A percentile compares a stretch with the other conserved stretches of the same genome.
phyloP scores from a whole-genome alignment of 2,113 vertebrate genomes.

The Elgaria multicarinata region DNA sequence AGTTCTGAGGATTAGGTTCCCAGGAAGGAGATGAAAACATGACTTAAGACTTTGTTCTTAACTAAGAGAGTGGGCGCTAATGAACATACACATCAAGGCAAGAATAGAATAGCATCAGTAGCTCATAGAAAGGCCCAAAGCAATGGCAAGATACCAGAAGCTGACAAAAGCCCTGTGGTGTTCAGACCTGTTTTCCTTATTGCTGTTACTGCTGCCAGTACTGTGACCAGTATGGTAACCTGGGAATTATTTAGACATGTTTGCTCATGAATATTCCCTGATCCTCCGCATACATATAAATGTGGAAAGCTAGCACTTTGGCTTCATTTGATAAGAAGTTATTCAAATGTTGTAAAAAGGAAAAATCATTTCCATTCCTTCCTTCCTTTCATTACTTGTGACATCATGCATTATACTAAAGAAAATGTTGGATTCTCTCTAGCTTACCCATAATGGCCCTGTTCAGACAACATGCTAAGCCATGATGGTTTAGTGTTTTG shows the following conservation, averaged over 20 bases:
- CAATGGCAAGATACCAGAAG: background rate
- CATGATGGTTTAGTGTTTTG: too few species aligned
- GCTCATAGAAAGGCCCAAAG: background rate
- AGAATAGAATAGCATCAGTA: background rate
- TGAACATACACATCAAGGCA: background rate
- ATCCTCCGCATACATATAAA: background rate
- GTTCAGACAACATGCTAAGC: too few species aligned
- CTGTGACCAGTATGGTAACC: background rate
- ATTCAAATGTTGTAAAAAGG: background rate
- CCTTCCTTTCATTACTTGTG: background rate
- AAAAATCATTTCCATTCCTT: background rate
- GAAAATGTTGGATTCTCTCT: background rate
- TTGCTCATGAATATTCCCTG: background rate
- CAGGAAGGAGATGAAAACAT: background rate
- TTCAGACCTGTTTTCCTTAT: background rate
- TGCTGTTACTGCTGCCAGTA: background rate
- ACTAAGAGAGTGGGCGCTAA: background rate
- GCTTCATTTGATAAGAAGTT: background rate
- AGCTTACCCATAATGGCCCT: background rate
- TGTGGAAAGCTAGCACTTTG: background rate
- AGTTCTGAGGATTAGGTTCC: background rate
- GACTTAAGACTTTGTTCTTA: background rate
- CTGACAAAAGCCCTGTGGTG: background rate
- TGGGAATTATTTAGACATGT: background rate
- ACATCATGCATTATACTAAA: background rate